Base-by-base conservation (phyloP, 2,888 invertebrate species). In the Mimumesa dahlbomi region DNA sequence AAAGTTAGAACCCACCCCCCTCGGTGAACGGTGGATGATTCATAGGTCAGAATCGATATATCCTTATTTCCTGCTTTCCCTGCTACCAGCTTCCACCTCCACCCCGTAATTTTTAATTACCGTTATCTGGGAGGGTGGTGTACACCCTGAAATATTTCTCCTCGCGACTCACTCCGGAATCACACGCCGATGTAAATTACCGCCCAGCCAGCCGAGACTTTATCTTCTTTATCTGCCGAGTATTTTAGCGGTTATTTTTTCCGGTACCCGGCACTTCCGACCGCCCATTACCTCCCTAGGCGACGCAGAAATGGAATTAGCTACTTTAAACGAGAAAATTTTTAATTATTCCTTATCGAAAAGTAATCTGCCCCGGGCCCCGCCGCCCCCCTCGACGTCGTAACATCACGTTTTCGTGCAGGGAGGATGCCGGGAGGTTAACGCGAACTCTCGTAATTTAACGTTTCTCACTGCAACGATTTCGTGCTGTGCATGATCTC, bases 301-400 rank as follows among this genome's bases (percentile, higher is more conserved):
- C 74, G 75, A 79, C 73, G 82, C 76, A 82, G 83, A 82, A 81
- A 85, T 82, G 81, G 87, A 88, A 88, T 88, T 88, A 89, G 85
- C 87, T 85, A 82, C 85, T 85, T 89, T 87, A 88, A 89, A 88
- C 86, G 89, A 89, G 88, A 88, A 87, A 88, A 88, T 88, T 90
- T 90, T 90, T 90, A 90, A 90, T 90, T 90, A 90, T 89, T 87
- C 85, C 90, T 90, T 89, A 90, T 90, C 90, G 89, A 87, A 89
- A 89, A 90, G 87, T 85, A 84, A 90, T 90, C 89, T 89, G 79
- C 81, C 82, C 75, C 75, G 57, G 45, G 49, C 65, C 46, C 45
- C 56, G 21, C 48, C 43, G 9, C 34, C 13, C 19, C 46, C 69
- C 25, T 57, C 62, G 19, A 16, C 34, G 22, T 34, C 61, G 58